Base-by-base conservation (phyloP, 1,140 invertebrate genomes). In the Bombus haemorrhoidalis region DNA sequence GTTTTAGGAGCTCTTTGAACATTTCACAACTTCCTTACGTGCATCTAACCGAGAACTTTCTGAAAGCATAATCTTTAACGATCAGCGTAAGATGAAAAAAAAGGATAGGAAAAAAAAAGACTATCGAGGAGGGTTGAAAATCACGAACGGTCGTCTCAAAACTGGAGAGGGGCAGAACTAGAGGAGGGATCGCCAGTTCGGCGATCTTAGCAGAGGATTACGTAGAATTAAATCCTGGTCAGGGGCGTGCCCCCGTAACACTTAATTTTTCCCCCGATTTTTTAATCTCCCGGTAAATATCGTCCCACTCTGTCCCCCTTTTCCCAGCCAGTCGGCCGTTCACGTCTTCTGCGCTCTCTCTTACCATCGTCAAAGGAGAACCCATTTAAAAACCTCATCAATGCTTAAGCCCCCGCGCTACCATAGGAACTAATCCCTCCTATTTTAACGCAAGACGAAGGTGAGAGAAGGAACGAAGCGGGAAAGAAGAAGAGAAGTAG, bases 361-460 rank as follows among this genome's bases (percentile, higher is more conserved):
- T 88, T 86, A 83, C 90, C 89, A 83, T 88, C 94, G 94, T 95
- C 95, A 95, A 95, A 95, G 94, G 94, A 94, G 94, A 95, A 95
- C 95, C 95, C 94, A 95, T 95, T 95, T 95, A 95, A 95, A 95
- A 95, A 95, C 95, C 95, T 95, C 95, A 95, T 95, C 95, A 95
- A 95, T 95, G 95, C 94, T 93, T 95, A 95, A 95, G 94, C 94
- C 94, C 93, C 93, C 87, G 91, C 93, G 93, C 94, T 94, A 93
- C 93, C 92, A 94, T 95, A 94, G 90, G 92, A 95, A 95, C 94
- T 95, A 95, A 95, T 95, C 95, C 94, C 94, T 95, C 91, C 94
- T 95, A 95, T 95, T 95, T 95, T 95, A 94, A 95, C 94, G 93
- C 93, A 93, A 90, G 86, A 91, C 92, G 91, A 91, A 90, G 87